These are phyloP conservation scores for Phyllopteryx taeniolatus DNA, from an alignment of 2,113 vertebrate genomes.

Conservation along the genomic window DNA sequence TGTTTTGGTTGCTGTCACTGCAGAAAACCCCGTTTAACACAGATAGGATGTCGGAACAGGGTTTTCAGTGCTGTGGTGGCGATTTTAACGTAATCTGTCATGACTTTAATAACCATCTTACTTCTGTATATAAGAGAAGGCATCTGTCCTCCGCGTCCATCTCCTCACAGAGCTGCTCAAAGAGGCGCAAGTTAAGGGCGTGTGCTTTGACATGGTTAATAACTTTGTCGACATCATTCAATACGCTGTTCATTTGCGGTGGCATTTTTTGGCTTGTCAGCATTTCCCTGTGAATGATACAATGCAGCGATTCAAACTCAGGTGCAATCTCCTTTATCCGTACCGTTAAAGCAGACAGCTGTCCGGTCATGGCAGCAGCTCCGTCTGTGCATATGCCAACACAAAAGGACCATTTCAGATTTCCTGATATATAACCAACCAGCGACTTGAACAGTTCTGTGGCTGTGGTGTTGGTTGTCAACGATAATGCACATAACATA, in stretches of 20 bases:
- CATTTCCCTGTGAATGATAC: constrained; percentile 28
- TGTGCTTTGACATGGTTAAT: background rate
- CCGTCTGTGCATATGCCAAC: constrained; percentile 26
- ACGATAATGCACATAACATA: background rate
- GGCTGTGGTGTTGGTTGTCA: background rate
- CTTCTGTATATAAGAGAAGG: too few species aligned
- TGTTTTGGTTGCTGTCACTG: too few species aligned
- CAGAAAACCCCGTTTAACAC: too few species aligned
- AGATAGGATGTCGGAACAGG: too few species aligned
- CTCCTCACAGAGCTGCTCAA: too few species aligned
- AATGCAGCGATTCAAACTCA: constrained; percentile 11
- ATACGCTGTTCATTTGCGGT: background rate
- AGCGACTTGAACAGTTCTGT: background rate
- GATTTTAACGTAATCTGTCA: too few species aligned
- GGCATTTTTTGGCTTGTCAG: constrained; percentile 18
- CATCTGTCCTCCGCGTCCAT: too few species aligned
- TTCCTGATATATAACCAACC: background rate
- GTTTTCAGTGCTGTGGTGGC: too few species aligned
- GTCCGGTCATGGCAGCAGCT: constrained; percentile 28
- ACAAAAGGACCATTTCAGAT: constrained; percentile 22
- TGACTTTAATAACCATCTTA: too few species aligned
- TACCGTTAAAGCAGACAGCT: constrained; percentile 15
- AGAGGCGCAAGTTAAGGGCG: background rate
- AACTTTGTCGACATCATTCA: constrained; percentile 3
- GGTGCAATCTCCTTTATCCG: constrained; percentile 14